Percentiles rank a stretch among this genome's conserved stretches.
Conservation (phyloP, 2,797 vertebrate genomes). For the Enteromius viviparus region DNA sequence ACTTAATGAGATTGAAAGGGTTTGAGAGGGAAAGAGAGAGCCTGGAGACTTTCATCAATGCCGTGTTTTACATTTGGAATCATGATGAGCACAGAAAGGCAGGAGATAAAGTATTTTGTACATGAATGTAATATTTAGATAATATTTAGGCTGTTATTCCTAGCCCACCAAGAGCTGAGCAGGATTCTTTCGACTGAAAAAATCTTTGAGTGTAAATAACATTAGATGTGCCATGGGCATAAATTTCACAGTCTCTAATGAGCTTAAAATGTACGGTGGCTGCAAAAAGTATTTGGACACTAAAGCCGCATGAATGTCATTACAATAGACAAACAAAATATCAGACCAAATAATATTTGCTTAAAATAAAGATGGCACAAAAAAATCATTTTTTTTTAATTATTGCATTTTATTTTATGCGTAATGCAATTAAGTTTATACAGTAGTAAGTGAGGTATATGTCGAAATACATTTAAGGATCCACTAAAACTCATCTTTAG, state of each 20-base stretch:
- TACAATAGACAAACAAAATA: neutral
- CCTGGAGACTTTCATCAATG: conserved; percentile 20
- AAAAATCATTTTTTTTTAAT: neutral
- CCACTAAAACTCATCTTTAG: neutral
- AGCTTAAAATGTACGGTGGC: neutral
- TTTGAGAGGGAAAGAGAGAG: conserved; percentile 25
- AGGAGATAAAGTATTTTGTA: conserved; percentile 67
- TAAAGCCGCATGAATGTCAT: conserved; percentile 1
- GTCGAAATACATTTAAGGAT: neutral
- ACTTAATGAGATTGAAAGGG: conserved; percentile 13
- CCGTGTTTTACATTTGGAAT: conserved; percentile 13
- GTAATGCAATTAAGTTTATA: neutral
- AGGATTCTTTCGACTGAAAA: neutral
- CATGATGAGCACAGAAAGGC: conserved; percentile 62
- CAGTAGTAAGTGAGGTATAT: neutral
- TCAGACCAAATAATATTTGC: neutral
- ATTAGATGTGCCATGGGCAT: neutral
- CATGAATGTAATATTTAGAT: conserved; percentile 66
- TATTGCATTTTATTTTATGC: neutral
- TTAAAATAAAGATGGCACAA: neutral
- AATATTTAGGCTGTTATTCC: conserved; percentile 48
- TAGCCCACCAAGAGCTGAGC: neutral
- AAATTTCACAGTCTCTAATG: neutral
- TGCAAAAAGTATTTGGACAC: neutral
- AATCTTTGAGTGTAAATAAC: neutral